Evolutionary conservation across 2,888 invertebrate genomes (phyloP).

Genomic region (Catocala nupta): DNA sequence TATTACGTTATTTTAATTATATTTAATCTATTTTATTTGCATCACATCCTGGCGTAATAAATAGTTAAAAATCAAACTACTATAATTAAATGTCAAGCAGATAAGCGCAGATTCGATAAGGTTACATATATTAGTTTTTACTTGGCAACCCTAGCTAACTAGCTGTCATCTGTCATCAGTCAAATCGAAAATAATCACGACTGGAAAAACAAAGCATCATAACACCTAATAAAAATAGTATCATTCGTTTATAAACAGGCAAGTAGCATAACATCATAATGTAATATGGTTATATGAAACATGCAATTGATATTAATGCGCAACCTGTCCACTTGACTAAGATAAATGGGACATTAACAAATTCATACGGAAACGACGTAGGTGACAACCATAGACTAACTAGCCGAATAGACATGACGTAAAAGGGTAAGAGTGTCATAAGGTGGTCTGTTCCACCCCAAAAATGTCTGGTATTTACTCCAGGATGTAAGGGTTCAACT

Average conservation of each 20-base stretch:
- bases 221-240: constrained; percentile 18
- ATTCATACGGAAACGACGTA: constrained; percentile 26
- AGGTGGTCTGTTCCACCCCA: too few relatives aligned
- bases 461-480: too few relatives aligned
- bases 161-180: background rate
- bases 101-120: too few relatives aligned
- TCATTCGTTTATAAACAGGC: constrained; percentile 3
- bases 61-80: too few relatives aligned
- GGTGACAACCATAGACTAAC: background rate
- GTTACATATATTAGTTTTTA: background rate
- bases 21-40: too few relatives aligned
- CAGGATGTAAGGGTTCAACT: too few relatives aligned
- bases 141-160: constrained; percentile 19
- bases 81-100: too few relatives aligned
- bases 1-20: too few relatives aligned
- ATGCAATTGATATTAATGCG: constrained; percentile 42
- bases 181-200: background rate
- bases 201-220: constrained; percentile 5
- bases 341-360: constrained; percentile 40
- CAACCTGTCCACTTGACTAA: constrained; percentile 35
- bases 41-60: too few relatives aligned
- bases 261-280: background rate
- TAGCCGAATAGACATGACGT: too few relatives aligned
- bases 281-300: constrained; percentile 27
- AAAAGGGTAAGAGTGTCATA: too few relatives aligned